A percentile compares a stretch with the other conserved stretches of the same genome.
phyloP scores from a whole-genome alignment of 2,888 invertebrate genomes.

The Aphrophora alni region DNA sequence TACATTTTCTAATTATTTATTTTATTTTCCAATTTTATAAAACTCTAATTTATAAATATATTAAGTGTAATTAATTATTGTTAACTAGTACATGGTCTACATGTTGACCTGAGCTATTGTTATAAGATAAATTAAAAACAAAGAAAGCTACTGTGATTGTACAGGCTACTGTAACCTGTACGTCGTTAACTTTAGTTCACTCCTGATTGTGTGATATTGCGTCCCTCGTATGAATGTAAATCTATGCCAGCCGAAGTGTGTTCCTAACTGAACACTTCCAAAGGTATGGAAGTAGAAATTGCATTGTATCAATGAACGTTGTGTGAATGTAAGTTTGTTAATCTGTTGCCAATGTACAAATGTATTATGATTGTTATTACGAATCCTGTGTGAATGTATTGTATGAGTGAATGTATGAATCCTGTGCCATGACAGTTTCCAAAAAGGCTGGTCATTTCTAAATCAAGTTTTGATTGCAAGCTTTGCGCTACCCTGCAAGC shows the following conservation, averaged over 20 bases:
- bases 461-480: constrained; percentile 12
- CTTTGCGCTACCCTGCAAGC: constrained; percentile 27
- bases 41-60: constrained; percentile 7
- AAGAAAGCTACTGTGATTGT: constrained; percentile 37
- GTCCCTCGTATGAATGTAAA: constrained; percentile 50
- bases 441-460: constrained; percentile 39
- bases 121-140: constrained; percentile 7
- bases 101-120: constrained; percentile 40
- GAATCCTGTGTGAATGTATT: constrained; percentile 41
- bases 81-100: constrained; percentile 10
- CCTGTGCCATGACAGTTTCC: constrained; percentile 44
- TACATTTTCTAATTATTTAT: neutral
- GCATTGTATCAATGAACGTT: constrained; percentile 54
- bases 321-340: constrained; percentile 42
- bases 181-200: constrained; percentile 44
- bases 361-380: constrained; percentile 46
- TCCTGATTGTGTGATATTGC: constrained; percentile 53
- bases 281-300: constrained; percentile 52
- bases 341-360: constrained; percentile 46
- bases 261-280: constrained; percentile 51
- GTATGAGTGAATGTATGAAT: constrained; percentile 45
- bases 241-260: constrained; percentile 53
- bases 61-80: neutral
- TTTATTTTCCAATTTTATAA: constrained; percentile 11
- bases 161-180: constrained; percentile 21